Evolutionary conservation across 2,797 vertebrate species (phyloP), one percentile per base, ranked within the genome.

Genomic region (Urocyon cinereoargenteus): DNA sequence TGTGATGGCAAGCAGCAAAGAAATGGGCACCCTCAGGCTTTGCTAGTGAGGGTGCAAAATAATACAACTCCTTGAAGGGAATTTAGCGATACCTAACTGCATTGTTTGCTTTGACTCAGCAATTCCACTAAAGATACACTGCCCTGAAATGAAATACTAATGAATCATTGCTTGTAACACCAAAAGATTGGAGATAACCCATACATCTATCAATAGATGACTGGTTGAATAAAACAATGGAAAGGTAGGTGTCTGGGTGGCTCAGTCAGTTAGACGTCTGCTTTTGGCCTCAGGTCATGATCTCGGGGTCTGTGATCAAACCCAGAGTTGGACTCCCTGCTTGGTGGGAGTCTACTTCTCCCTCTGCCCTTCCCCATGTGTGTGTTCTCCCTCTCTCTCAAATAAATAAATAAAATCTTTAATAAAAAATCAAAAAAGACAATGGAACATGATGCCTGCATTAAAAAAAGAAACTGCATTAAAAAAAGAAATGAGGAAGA

Each of bases 131-230:
- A 78, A 62, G 61, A 77, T 66, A 84, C 1, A 36, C 31, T 62
- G 78, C 28, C 62, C 40, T 61, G 13, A 84, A 77, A 84, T 34
- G 22, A 83, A 96, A 83, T 83, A 78, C 61, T 62, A 49, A 53
- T 83, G 83, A 75, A 84, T 62, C 22, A 91, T 83, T 87, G 31
- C 59, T 91, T 96, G 70, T 66, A 75, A 66, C 31, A 82, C n/a
- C 24, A 75, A 87, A 96, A 89, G 40, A 53, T 16, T 83, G 28
- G n/a, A 83, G 49, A 73, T 73, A 72, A 36, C 24, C 34, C n/a
- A 66, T 72, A 57, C 22, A 28, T 89, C 28, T 79, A 61, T 55
- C 31, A 51, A 26, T 64, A 81, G 66, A 40, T 59, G 70, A 49
- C 45, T 66, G 4, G 3, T 31, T 64, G 16, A 64, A 82, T 40